These are phyloP conservation scores for Adineta ricciae DNA, from an alignment of 2,888 invertebrate species.

Conservation along the genomic window DNA sequence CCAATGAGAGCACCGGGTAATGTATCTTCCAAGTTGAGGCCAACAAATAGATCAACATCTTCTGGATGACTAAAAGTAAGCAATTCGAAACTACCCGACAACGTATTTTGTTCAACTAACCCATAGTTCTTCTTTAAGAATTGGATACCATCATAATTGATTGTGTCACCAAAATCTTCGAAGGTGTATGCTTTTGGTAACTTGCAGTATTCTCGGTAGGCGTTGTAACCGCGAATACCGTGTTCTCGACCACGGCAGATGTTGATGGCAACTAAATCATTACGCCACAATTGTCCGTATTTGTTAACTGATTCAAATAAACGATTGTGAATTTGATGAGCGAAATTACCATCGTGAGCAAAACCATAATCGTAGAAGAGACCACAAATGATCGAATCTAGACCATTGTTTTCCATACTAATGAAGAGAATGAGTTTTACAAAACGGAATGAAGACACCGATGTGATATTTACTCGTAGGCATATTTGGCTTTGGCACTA, in stretches of 20 bases:
- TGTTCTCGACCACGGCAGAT: not conserved
- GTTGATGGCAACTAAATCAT: not conserved
- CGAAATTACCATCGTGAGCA: not conserved
- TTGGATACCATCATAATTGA: not conserved
- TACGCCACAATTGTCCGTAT: not conserved
- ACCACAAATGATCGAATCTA: not conserved
- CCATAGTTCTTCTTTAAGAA: not conserved
- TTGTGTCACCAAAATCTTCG: not conserved
- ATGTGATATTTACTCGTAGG: not conserved
- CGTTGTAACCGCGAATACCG: not conserved
- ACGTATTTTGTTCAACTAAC: not conserved
- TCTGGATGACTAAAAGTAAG: not conserved
- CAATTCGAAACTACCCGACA: not conserved
- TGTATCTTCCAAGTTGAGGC: not conserved
- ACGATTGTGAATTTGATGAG: not conserved
- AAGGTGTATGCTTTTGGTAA: not conserved
- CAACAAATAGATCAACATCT: not conserved
- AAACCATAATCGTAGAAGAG: not conserved
- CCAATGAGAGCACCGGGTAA: not conserved
- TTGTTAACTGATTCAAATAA: not conserved
- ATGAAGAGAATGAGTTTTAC: not conserved
- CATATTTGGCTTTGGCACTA: not conserved
- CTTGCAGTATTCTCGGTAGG: not conserved
- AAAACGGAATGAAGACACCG: not conserved
- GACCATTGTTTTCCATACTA: not conserved